These are phyloP conservation scores for Sebastes elongatus DNA, from an alignment of 2,797 vertebrate genomes.

Conservation along the genomic window DNA sequence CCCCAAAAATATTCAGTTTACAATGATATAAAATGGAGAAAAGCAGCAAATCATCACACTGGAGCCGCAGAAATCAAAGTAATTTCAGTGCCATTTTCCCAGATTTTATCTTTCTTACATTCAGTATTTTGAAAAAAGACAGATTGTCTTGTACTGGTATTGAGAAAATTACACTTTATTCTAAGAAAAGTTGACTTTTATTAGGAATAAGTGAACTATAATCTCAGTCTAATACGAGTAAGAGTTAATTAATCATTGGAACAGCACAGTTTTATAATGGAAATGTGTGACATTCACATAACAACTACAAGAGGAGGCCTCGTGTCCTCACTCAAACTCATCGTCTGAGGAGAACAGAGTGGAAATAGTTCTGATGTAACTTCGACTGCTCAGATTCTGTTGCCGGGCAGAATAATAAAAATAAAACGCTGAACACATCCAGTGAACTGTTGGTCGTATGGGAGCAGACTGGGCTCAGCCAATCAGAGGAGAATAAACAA, in stretches of 20 bases:
- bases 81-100: too few species aligned
- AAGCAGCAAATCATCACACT: background rate
- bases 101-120: too few species aligned
- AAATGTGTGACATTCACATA: background rate
- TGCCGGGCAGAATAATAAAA: background rate
- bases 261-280: background rate
- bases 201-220: background rate
- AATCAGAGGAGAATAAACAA: background rate
- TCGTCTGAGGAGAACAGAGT: background rate
- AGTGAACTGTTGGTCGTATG: background rate
- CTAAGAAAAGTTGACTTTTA: background rate
- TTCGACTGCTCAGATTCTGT: background rate
- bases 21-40: background rate
- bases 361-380: slow-evolving; percentile 23
- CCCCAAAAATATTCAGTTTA: background rate
- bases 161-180: background rate
- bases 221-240: background rate
- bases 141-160: background rate
- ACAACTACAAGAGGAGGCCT: background rate
- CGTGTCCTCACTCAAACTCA: background rate
- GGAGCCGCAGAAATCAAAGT: too few species aligned
- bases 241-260: background rate
- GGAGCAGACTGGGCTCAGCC: background rate
- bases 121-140: background rate
- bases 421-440: background rate